phyloP scores from a whole-genome alignment of 2,888 invertebrate species.

The Melangyna quadrimaculata region DNA sequence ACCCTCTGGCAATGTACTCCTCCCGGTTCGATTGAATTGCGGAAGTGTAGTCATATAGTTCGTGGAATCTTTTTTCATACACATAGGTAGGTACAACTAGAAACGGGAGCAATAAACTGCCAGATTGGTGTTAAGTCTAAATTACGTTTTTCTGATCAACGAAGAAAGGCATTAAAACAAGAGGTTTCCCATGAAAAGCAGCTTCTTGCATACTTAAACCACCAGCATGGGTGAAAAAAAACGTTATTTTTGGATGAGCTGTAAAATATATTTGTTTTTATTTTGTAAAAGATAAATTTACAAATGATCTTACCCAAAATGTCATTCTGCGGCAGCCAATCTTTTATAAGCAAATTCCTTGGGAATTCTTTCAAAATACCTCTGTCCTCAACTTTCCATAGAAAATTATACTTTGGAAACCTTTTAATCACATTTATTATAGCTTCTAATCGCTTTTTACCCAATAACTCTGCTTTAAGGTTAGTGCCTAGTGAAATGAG shows the following conservation, averaged over 20 bases:
- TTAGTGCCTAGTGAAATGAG: slow-evolving; percentile 76
- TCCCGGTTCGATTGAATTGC: too few relatives aligned
- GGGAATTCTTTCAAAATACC: slow-evolving; percentile 74
- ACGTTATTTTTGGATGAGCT: slow-evolving; percentile 72
- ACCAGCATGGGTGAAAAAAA: slow-evolving; percentile 73
- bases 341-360: slow-evolving; percentile 80
- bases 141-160: slow-evolving; percentile 73
- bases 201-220: slow-evolving; percentile 74
- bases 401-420: slow-evolving; percentile 75
- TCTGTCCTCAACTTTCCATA: slow-evolving; percentile 76
- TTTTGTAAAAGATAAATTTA: background rate
- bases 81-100: too few relatives aligned
- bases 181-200: slow-evolving; percentile 73
- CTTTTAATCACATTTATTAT: slow-evolving; percentile 75
- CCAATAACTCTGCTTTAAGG: slow-evolving; percentile 9
- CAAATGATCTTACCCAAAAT: slow-evolving; percentile 79
- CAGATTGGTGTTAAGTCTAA: background rate
- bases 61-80: too few relatives aligned
- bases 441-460: slow-evolving; percentile 52
- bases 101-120: too few relatives aligned
- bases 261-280: background rate
- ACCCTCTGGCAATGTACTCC: too few relatives aligned
- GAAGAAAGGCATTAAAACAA: slow-evolving; percentile 73
- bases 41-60: too few relatives aligned
- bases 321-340: slow-evolving; percentile 83